phyloP scores from a whole-genome alignment of 2,113 vertebrate species.

The Pteronura brasiliensis region DNA sequence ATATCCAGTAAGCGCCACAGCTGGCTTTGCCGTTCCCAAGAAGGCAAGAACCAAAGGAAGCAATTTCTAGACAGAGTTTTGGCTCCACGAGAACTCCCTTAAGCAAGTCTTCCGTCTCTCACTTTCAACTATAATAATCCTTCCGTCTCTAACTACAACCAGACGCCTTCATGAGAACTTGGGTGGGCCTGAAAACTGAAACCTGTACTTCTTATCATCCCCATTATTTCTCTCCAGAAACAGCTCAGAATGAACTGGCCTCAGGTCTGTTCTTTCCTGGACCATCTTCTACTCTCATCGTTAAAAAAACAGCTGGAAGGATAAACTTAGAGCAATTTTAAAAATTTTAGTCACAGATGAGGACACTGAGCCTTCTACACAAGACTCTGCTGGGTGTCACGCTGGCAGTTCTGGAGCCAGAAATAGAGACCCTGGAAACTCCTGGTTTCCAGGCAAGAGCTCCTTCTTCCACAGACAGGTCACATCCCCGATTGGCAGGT shows the following conservation, averaged over 20 bases:
- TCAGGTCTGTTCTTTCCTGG: not conserved
- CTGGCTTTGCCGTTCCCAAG: not conserved
- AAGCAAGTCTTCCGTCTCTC: not conserved
- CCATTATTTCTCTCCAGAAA: not conserved
- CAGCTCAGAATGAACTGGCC: not conserved
- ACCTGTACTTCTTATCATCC: not conserved
- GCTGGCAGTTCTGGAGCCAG: not conserved
- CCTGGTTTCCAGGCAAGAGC: not conserved
- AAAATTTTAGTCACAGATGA: not conserved
- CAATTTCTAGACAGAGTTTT: not conserved
- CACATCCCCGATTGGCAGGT: not conserved
- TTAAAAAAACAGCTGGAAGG: not conserved
- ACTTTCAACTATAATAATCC: not conserved
- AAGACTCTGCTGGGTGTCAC: not conserved
- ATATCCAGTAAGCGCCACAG: not conserved
- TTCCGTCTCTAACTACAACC: not conserved
- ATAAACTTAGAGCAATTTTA: not conserved
- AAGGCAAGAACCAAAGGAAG: not conserved
- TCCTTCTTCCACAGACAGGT: not conserved
- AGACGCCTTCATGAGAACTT: not conserved
- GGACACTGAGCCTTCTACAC: accelerated
- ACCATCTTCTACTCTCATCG: not conserved
- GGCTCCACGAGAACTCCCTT: not conserved
- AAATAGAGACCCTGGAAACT: not conserved
- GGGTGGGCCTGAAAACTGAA: not conserved